Conservation (phyloP, 2,888 invertebrate species). For the Palloptera scutellata region DNA sequence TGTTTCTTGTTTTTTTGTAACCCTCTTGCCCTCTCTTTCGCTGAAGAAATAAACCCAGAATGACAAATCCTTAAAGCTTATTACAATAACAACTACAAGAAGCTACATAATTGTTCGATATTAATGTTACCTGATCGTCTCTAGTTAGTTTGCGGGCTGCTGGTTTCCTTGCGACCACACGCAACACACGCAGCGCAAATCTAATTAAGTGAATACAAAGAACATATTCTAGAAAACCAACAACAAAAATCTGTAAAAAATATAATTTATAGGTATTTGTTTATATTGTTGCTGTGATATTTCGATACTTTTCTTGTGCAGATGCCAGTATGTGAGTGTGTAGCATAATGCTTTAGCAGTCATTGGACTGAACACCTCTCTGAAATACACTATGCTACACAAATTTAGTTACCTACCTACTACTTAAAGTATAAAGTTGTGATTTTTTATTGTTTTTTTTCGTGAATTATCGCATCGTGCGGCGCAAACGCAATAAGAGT, state of each 20-base stretch:
- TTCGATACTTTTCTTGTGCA: constrained; percentile 1
- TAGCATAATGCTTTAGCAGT: constrained; percentile 14
- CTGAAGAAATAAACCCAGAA: too few relatives aligned
- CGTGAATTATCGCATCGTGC: constrained; percentile 53
- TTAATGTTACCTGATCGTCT: too few relatives aligned
- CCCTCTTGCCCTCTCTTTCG: too few relatives aligned
- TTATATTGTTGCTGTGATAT: not conserved
- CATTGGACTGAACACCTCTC: constrained; percentile 21
- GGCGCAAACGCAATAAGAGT: constrained; percentile 49
- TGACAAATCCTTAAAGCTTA: constrained; percentile 16
- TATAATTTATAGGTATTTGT: not conserved
- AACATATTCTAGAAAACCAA: too few relatives aligned
- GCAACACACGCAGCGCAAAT: too few relatives aligned
- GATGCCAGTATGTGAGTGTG: not conserved
- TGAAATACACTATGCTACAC: not conserved
- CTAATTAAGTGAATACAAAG: too few relatives aligned
- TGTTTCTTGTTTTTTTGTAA: too few relatives aligned
- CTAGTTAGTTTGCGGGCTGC: too few relatives aligned
- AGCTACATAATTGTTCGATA: not conserved
- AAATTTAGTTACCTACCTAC: not conserved
- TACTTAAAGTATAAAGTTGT: not conserved
- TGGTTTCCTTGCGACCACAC: too few relatives aligned
- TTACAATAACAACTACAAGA: constrained; percentile 12
- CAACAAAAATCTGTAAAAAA: too few relatives aligned
- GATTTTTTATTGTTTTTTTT: not conserved